Base-by-base conservation (phyloP, 2,113 vertebrate genomes). In the Ancistrus triradiatus region DNA sequence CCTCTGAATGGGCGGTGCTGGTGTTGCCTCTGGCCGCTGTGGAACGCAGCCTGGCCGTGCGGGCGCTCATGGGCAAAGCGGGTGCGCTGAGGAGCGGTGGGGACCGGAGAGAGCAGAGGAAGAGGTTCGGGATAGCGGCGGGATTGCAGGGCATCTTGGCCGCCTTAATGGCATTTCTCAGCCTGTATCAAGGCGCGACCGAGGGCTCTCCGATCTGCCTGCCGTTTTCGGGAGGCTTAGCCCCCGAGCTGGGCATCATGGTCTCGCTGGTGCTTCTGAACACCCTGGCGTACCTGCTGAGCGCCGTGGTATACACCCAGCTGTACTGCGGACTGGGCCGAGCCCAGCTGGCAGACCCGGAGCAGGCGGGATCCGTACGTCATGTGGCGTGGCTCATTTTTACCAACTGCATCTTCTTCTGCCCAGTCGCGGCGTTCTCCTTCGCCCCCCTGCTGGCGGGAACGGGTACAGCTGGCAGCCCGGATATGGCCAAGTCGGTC, bases 351-450 rank as follows among this genome's bases (percentile, higher is more conserved):
- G 91, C 90, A 0, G 93, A 95, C 63, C 90, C 91, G 9, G 88
- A 90, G 0, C 91, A 96, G 65, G 90, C 92, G 0, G 88, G 90
- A 48, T 91, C 89, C 15, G 91, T 97, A 58, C 91, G 93, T 66
- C 95, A 99, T 0, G 90, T 99, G 0, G 95, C 96, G 56, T 99
- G 96, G 96, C 91, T 99, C 0, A 97, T 99, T 79, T 99, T 99
- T 83, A 97, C 94, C 27, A 97, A 98, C 76, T 98, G 96, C 85
- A 93, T 98, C 79, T 96, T 99, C 63, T 99, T 98, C 86, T 99
- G 95, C 78, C 96, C 96, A 0, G 94, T 98, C 37, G 96, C 96
- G 0, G 96, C 95, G 11, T 98, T 99, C 82, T 97, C 95, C 0
- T 98, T 99, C 15, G 92, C 94, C 0, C 93, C 95, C 0, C 58